Base-by-base conservation (phyloP, 2,888 invertebrate genomes). In the Diogma glabrata region DNA sequence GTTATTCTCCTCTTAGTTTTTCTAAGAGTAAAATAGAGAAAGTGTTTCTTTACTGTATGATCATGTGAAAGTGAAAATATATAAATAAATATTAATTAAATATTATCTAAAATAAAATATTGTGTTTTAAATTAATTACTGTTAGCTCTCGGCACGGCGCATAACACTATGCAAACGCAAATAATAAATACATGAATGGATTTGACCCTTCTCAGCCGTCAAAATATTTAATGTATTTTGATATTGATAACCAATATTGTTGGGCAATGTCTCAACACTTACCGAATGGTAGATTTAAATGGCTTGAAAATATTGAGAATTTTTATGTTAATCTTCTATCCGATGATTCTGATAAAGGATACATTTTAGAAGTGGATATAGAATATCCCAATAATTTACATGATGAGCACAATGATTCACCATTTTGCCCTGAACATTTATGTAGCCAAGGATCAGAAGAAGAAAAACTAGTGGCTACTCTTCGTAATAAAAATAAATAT, bases 281-380 rank as follows among this genome's bases (percentile, higher is more conserved):
- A 17, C 40, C 40, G 10, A 17, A 14, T 5, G 40, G 40, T 3
- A 4, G 17, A 7, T 40, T 40, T 5, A 2, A 40, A 40, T 40
- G 40, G 40, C 17, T 40, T 17, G 16, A 3, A 7, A 19, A 40
- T 40, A 17, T 40, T 3, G 2, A 3, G 2, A 2, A 40, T 14
- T 40, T 40, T 40, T 2, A 14, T 16, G 40, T 6, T 40, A 40
- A 14, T 16, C 79, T 54, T 76, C 69, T 74, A 43, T 22, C 52
- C 1, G 24, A 52, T 10, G 53, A 58, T 14, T 45, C 47, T 23
- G 19, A 51, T 23, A 36, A 52, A 24, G 63, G 65, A 4, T 63
- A 60, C 52, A 60, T 64, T 38, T 56, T 65, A 19, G 63, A 66
- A 55, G 63, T 66, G 4, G 64, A 66, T 52, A 54, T 58, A 43